phyloP scores from a whole-genome alignment of 2,888 invertebrate species.

The Sipha maydis region DNA sequence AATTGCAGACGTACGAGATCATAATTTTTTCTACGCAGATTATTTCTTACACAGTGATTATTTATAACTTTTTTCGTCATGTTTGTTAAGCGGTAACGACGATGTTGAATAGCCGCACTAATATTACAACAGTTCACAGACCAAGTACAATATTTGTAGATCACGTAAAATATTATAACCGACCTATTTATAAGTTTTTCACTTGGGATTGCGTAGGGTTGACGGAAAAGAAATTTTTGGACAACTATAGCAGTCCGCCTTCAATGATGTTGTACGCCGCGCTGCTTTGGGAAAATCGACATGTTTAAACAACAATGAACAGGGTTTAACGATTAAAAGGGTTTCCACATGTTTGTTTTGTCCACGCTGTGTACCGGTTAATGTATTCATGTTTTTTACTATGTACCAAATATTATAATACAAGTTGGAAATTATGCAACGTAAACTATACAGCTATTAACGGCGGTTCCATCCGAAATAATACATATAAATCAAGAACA shows the following conservation, averaged over 20 bases:
- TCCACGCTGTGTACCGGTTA: background rate
- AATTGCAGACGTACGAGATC: too few species aligned
- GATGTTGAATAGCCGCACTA: background rate
- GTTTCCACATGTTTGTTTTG: conserved; percentile 22
- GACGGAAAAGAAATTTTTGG: background rate
- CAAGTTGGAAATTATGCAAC: background rate
- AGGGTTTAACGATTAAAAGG: conserved; percentile 39
- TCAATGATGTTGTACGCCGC: background rate
- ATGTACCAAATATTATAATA: background rate
- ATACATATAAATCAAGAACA: background rate
- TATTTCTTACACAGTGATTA: too few species aligned
- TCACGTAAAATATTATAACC: background rate
- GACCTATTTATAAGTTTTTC: background rate
- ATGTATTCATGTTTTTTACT: conserved; percentile 27
- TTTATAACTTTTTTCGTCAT: too few species aligned
- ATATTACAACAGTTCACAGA: background rate
- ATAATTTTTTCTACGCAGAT: too few species aligned
- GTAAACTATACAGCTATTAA: background rate
- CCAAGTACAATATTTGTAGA: background rate
- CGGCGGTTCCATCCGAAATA: background rate
- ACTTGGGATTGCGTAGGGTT: background rate
- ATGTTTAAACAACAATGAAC: conserved; percentile 30
- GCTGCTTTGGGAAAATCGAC: conserved; percentile 10
- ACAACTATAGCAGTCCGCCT: background rate
- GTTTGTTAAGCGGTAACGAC: background rate